Conservation (phyloP, 2,113 vertebrate species). For the Myodes glareolus region DNA sequence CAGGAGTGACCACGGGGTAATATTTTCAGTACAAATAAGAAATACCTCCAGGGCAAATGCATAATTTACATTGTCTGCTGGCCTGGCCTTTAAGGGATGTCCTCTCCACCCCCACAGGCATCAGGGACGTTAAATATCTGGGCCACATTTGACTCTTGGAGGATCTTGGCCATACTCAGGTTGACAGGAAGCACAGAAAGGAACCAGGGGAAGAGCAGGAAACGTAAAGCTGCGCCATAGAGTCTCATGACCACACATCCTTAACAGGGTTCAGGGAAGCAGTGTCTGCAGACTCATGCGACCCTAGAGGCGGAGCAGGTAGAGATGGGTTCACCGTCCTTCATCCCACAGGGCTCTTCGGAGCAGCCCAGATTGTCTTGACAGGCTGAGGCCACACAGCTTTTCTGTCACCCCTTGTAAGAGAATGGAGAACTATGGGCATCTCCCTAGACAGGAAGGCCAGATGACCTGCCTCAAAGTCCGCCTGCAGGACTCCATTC, state of each 20-base stretch:
- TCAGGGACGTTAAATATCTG: background rate
- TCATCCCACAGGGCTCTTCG: background rate
- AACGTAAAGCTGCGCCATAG: background rate
- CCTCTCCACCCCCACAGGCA: no score
- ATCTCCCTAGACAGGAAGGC: background rate
- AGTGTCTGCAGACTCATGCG: background rate
- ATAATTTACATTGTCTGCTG: conserved; percentile 73
- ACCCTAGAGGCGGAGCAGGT: background rate
- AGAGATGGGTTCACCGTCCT: background rate
- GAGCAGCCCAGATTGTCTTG: background rate
- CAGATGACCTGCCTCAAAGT: no score
- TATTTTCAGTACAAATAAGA: conserved; percentile 80
- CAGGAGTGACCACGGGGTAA: conserved; percentile 17
- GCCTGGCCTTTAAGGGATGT: conserved; percentile 42
- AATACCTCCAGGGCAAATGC: background rate
- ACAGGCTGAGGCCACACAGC: background rate
- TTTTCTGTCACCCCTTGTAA: background rate
- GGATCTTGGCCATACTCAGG: no score
- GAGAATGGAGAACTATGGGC: background rate
- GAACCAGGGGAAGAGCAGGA: background rate
- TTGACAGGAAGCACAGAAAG: background rate
- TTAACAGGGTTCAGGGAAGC: background rate
- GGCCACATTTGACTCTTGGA: background rate
- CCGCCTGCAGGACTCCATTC: background rate
- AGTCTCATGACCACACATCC: background rate